A percentile compares a stretch with the other conserved stretches of the same genome.
These are phyloP conservation scores for Pseudotriccus pelzelni DNA, from an alignment of 2,797 vertebrate genomes.

Conservation along the genomic window DNA sequence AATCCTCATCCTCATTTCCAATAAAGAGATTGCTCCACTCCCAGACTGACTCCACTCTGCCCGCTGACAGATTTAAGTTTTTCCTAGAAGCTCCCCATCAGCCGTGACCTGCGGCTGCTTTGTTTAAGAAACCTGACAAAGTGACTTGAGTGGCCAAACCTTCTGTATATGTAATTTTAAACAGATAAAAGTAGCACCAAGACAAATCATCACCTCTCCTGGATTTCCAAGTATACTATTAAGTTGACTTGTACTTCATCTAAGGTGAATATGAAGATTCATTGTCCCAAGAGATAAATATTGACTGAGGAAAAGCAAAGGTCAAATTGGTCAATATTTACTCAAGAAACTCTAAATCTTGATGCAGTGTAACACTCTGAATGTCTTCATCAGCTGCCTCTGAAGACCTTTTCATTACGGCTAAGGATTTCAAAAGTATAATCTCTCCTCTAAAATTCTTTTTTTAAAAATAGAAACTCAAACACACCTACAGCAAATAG, in stretches of 20 bases:
- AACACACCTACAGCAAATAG: not conserved
- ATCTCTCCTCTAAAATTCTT: not conserved
- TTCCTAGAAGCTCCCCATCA: not conserved
- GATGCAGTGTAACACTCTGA: slow-evolving; percentile 25
- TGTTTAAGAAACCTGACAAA: slow-evolving; percentile 8
- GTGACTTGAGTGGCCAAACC: not conserved
- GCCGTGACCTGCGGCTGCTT: not conserved
- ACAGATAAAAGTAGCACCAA: not conserved
- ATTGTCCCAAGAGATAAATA: slow-evolving; percentile 72
- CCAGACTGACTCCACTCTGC: not conserved
- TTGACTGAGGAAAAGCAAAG: slow-evolving; percentile 73
- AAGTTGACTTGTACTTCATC: slow-evolving; percentile 62
- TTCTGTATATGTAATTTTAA: slow-evolving; percentile 2
- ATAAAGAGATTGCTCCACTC: not conserved
- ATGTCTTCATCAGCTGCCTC: slow-evolving; percentile 54
- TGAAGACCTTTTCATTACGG: slow-evolving; percentile 41
- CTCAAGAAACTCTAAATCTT: slow-evolving; percentile 47
- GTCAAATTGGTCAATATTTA: slow-evolving; percentile 70
- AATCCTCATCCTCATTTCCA: not conserved
- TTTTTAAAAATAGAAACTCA: not conserved
- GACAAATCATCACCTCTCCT: not conserved
- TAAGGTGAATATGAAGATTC: slow-evolving; percentile 67
- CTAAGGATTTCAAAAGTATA: not conserved
- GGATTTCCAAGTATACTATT: slow-evolving; percentile 5
- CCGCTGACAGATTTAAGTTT: not conserved